Evolutionary conservation across 1,140 invertebrate genomes (phyloP).

Genomic region (Branchinecta lynchi): DNA sequence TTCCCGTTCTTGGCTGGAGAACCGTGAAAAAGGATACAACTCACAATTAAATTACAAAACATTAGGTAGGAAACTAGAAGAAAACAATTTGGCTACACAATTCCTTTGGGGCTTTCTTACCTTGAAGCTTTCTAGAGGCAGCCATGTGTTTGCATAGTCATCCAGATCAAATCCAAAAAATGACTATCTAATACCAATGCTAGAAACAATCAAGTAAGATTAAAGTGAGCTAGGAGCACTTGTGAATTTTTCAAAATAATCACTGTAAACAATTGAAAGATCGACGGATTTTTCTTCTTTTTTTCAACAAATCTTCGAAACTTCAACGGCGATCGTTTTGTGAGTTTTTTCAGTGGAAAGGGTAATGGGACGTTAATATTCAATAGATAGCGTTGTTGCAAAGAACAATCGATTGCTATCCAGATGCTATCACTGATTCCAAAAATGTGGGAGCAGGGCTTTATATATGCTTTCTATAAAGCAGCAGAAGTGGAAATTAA

Average conservation of each 20-base stretch:
- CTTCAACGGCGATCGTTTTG: background rate
- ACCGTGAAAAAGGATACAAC: background rate
- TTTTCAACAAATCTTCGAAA: background rate
- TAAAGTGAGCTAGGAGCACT: too few relatives aligned
- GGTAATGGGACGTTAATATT: too few relatives aligned
- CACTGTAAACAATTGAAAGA: background rate
- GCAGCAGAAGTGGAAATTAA: too few relatives aligned
- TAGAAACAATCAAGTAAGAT: too few relatives aligned
- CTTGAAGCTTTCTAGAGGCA: slow-evolving; percentile 9
- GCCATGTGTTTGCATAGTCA: slow-evolving; percentile 11
- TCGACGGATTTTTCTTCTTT: background rate
- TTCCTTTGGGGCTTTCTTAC: background rate
- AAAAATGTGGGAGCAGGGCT: too few relatives aligned
- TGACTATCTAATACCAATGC: too few relatives aligned
- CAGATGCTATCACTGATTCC: too few relatives aligned
- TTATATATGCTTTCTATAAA: too few relatives aligned
- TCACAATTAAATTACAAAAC: background rate
- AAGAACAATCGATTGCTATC: too few relatives aligned
- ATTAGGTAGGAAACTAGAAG: background rate
- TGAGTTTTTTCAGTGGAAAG: too few relatives aligned
- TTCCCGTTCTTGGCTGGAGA: background rate
- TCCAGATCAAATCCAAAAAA: background rate
- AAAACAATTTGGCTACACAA: background rate
- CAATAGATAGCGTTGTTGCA: too few relatives aligned
- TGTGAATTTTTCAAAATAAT: background rate